phyloP scores from a whole-genome alignment of 1,140 invertebrate species.

The Pseudomyrmex dendroicus region DNA sequence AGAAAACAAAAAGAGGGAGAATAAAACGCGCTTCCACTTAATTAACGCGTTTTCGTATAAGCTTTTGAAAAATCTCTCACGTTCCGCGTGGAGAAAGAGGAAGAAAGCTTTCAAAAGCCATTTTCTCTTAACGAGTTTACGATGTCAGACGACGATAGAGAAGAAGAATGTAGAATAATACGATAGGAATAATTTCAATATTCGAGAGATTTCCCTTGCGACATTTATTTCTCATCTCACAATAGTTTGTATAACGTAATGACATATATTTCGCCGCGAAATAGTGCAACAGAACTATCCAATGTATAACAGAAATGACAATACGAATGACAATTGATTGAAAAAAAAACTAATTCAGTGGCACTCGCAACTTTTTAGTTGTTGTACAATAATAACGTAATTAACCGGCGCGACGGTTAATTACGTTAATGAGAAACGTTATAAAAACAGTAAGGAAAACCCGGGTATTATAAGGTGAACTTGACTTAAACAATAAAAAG shows the following conservation, averaged over 20 bases:
- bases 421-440: neutral
- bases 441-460: neutral
- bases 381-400: neutral
- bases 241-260: neutral
- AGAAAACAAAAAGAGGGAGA: neutral
- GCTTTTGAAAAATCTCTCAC: slow-evolving; percentile 29
- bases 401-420: neutral
- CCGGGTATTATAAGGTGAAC: neutral
- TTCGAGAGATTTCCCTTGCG: slow-evolving; percentile 3
- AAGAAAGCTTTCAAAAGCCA: slow-evolving; percentile 22
- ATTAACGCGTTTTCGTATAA: slow-evolving; percentile 42
- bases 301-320: neutral
- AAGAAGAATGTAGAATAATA: slow-evolving; percentile 34
- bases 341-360: neutral
- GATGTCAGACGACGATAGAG: slow-evolving; percentile 34
- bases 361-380: neutral
- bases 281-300: neutral
- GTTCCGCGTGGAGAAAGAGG: neutral
- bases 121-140: slow-evolving; percentile 51
- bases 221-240: neutral
- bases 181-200: slow-evolving; percentile 26
- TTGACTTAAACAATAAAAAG: neutral
- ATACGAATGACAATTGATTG: neutral
- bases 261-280: neutral
- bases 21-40: slow-evolving; percentile 21